These are phyloP conservation scores for Lethenteron camtschaticum DNA, from an alignment of 2,113 vertebrate species.

Conservation along the genomic window DNA sequence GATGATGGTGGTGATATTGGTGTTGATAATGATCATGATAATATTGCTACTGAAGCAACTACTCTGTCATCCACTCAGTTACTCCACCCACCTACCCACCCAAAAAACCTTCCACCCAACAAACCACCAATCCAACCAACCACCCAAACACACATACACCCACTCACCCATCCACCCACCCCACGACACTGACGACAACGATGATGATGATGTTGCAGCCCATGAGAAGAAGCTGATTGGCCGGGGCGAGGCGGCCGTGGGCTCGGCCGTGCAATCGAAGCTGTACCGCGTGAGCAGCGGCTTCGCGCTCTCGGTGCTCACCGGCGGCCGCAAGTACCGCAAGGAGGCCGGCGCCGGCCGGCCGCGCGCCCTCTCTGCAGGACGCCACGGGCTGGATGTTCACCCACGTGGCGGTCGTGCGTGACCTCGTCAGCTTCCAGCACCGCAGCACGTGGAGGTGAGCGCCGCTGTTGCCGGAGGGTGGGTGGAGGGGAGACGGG, in stretches of 20 bases:
- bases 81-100: too few relatives aligned
- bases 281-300: constrained; percentile 86
- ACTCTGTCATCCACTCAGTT: too few relatives aligned
- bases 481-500: too few relatives aligned
- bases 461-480: background rate
- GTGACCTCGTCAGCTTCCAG: constrained; percentile 81
- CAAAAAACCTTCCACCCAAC: too few relatives aligned
- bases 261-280: constrained; percentile 64
- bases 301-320: constrained; percentile 89
- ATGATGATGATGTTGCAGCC: constrained; percentile 21
- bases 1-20: too few relatives aligned
- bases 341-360: constrained; percentile 70
- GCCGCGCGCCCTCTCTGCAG: background rate
- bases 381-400: constrained; percentile 99
- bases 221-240: constrained; percentile 90
- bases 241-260: constrained; percentile 46
- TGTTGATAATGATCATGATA: too few relatives aligned
- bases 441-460: constrained; percentile 93
- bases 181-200: background rate
- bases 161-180: too few relatives aligned
- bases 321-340: constrained; percentile 65
- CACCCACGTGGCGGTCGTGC: constrained; percentile 83
- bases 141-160: too few relatives aligned
- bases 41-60: too few relatives aligned
- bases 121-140: too few relatives aligned